phyloP scores from a whole-genome alignment of 2,888 invertebrate species.

The Poecilus cupreus region DNA sequence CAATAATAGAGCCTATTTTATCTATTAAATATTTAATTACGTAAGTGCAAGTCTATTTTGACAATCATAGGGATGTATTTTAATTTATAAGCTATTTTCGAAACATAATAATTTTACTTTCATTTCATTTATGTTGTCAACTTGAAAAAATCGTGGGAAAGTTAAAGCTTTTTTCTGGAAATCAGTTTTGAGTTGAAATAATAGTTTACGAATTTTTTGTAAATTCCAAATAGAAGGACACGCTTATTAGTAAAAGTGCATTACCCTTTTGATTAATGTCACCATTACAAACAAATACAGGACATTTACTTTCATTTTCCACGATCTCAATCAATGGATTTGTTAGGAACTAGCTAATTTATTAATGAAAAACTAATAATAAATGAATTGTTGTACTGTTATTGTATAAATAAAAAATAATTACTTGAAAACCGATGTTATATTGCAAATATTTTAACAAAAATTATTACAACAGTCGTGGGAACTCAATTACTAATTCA shows the following conservation, averaged over 20 bases:
- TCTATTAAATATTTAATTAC: neutral
- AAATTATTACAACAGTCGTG: slow-evolving; percentile 42
- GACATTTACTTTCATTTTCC: neutral
- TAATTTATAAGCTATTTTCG: slow-evolving; percentile 22
- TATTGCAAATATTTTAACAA: slow-evolving; percentile 40
- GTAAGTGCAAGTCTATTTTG: neutral
- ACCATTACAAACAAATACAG: neutral
- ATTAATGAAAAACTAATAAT: neutral
- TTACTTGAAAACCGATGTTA: slow-evolving; percentile 22
- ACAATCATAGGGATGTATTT: neutral
- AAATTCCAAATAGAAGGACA: slow-evolving; percentile 43
- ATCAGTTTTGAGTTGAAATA: slow-evolving; percentile 34
- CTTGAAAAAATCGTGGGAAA: slow-evolving; percentile 52
- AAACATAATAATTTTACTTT: neutral
- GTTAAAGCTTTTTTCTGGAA: slow-evolving; percentile 49
- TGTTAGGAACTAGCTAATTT: neutral
- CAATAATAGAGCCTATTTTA: neutral
- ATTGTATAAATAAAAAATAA: neutral
- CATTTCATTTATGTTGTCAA: slow-evolving; percentile 24
- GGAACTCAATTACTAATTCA: slow-evolving; percentile 25
- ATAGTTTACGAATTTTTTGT: slow-evolving; percentile 35
- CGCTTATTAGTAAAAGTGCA: slow-evolving; percentile 46
- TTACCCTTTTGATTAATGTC: slow-evolving; percentile 50
- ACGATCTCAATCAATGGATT: neutral
- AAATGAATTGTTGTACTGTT: neutral